Conservation (phyloP, 2,113 vertebrate genomes). For the Microcebus lehilahytsara region DNA sequence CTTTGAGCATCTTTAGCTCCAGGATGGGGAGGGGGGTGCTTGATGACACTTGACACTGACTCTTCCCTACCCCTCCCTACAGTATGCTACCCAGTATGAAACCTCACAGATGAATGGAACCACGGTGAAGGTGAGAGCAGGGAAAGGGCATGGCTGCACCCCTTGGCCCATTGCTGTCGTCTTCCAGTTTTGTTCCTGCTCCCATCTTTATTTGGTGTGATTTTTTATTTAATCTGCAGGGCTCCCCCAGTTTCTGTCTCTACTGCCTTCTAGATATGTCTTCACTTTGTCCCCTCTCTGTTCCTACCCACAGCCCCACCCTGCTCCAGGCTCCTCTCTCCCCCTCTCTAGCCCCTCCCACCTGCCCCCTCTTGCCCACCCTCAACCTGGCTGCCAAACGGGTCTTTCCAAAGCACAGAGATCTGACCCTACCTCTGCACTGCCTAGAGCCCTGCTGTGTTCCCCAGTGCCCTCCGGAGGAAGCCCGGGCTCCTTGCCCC, state of each 20-base stretch:
- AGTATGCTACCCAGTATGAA: conserved; percentile 28
- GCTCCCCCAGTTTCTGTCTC: not conserved
- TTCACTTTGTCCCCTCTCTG: not conserved
- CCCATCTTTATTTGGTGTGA: not conserved
- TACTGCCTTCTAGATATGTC: not conserved
- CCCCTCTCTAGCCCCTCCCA: fast-evolving
- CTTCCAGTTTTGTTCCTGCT: not conserved
- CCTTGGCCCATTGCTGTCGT: not conserved
- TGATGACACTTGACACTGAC: not conserved
- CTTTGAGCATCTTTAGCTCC: not conserved
- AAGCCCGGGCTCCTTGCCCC: not conserved
- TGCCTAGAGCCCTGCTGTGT: not conserved
- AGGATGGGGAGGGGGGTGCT: fast-evolving
- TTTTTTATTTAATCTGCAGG: not conserved
- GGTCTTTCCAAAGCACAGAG: not conserved
- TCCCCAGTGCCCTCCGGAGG: not conserved
- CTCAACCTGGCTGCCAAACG: not conserved
- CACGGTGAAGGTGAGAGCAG: conserved; percentile 81
- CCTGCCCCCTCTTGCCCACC: not conserved
- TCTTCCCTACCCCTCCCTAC: not conserved
- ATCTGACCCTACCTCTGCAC: not conserved
- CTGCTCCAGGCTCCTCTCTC: not conserved
- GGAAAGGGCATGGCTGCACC: not conserved
- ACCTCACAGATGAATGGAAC: not conserved
- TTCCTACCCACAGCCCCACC: too few relatives aligned